Evolutionary conservation across 2,797 vertebrate species (phyloP).

Genomic region (Rhabdomys pumilio): DNA sequence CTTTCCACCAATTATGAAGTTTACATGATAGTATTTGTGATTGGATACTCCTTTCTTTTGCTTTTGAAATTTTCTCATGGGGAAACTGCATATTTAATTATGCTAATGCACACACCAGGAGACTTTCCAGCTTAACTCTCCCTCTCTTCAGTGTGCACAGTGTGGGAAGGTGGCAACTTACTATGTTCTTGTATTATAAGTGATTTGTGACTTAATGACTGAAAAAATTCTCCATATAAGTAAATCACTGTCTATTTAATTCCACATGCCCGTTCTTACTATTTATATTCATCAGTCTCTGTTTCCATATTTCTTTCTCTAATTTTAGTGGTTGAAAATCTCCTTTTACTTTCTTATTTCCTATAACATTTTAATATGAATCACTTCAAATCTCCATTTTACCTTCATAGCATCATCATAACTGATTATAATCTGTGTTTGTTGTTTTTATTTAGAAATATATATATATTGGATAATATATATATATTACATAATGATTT

Average conservation of each 20-base stretch:
- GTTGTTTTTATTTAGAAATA: neutral
- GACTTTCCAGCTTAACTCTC: neutral
- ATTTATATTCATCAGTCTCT: conserved; percentile 59
- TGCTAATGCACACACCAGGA: conserved; percentile 9
- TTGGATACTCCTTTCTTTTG: neutral
- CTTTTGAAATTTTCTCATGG: conserved; percentile 28
- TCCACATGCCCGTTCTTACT: conserved; percentile 28
- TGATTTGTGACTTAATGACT: conserved; percentile 46
- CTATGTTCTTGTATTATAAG: conserved; percentile 56
- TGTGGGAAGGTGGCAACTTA: conserved; percentile 66
- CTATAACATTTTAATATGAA: conserved; percentile 11
- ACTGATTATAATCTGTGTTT: conserved; percentile 45
- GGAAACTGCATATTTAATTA: conserved; percentile 35
- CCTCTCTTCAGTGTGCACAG: rapidly evolving
- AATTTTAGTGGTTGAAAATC: conserved; percentile 2
- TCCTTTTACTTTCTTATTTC: neutral
- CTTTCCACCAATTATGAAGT: neutral
- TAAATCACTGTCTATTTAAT: conserved; percentile 9
- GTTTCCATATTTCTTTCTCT: neutral
- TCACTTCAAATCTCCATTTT: conserved; percentile 5
- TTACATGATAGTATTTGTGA: conserved; percentile 8
- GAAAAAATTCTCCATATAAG: conserved; percentile 63
- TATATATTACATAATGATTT: neutral
- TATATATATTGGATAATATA: neutral
- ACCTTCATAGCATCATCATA: neutral